A percentile compares a stretch with the other conserved stretches of the same genome.
These are phyloP conservation scores for Hemaris fuciformis DNA, from an alignment of 2,888 invertebrate genomes.

Conservation along the genomic window DNA sequence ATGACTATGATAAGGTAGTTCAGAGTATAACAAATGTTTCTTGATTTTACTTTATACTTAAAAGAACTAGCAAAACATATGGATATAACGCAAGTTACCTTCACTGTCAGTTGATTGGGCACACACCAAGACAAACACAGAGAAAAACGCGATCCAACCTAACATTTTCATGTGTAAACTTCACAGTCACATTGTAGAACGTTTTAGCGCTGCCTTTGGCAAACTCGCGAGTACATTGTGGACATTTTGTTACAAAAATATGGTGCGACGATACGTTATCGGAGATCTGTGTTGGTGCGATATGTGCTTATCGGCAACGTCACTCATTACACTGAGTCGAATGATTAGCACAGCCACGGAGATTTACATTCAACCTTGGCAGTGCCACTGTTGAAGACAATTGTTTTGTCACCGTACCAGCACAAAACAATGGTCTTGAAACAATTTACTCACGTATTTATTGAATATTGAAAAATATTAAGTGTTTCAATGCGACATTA, in stretches of 20 bases:
- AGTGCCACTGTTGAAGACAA: background rate
- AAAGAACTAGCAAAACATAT: background rate
- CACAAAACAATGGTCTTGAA: background rate
- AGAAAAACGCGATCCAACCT: slow-evolving; percentile 41
- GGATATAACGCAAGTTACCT: slow-evolving; percentile 17
- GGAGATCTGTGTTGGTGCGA: slow-evolving; percentile 54
- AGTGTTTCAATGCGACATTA: background rate
- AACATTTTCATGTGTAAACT: slow-evolving; percentile 42
- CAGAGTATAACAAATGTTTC: too few species aligned
- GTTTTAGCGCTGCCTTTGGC: slow-evolving; percentile 20
- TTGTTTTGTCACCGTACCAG: background rate
- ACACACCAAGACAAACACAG: slow-evolving; percentile 45
- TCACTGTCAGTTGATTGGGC: slow-evolving; percentile 38
- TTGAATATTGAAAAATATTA: background rate
- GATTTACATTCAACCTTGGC: slow-evolving; percentile 33
- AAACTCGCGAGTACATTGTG: slow-evolving; percentile 20
- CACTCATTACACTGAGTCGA: slow-evolving; percentile 37
- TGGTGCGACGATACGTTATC: slow-evolving; percentile 61
- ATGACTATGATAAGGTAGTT: too few species aligned
- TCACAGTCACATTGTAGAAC: slow-evolving; percentile 28
- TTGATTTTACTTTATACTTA: too few species aligned
- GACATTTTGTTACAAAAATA: slow-evolving; percentile 49
- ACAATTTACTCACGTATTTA: background rate
- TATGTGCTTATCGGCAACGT: slow-evolving; percentile 51
- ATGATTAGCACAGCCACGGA: slow-evolving; percentile 30